Conservation (phyloP, 2,797 vertebrate species). For the Halcyon chelicuti region DNA sequence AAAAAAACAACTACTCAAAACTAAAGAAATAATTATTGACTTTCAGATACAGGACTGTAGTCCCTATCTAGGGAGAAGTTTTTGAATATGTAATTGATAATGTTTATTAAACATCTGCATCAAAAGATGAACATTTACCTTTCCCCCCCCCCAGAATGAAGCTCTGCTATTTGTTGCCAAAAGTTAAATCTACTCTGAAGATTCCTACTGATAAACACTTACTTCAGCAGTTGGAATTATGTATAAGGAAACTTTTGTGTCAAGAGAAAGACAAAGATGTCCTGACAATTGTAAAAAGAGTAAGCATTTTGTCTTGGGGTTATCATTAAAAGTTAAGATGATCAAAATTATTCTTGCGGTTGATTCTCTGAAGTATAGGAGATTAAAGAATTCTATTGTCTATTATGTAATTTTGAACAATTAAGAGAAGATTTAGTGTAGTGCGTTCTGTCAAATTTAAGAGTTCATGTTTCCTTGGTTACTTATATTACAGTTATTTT, state of each 20-base stretch:
- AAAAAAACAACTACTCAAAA: background rate
- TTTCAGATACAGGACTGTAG: background rate
- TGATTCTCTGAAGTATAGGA: background rate
- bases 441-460: background rate
- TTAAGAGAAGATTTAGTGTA: background rate
- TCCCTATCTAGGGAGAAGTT: background rate
- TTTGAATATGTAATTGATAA: background rate
- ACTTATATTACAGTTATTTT: background rate
- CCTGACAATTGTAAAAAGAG: slow-evolving; percentile 87
- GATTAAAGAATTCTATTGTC: background rate
- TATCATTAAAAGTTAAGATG: background rate
- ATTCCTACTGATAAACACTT: slow-evolving; percentile 91
- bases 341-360: background rate
- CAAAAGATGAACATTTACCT: background rate
- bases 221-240: slow-evolving; percentile 92
- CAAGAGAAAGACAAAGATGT: slow-evolving; percentile 96
- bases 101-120: background rate
- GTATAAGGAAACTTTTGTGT: slow-evolving; percentile 91
- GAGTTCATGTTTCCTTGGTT: slow-evolving; percentile 18
- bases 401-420: background rate
- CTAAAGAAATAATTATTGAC: background rate
- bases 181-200: slow-evolving; percentile 89
- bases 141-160: slow-evolving; percentile 82
- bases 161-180: slow-evolving; percentile 90
- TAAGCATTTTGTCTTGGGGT: slow-evolving; percentile 62